These are phyloP conservation scores for Myiothlypis coronata DNA, from an alignment of 2,797 vertebrate species.

Conservation along the genomic window DNA sequence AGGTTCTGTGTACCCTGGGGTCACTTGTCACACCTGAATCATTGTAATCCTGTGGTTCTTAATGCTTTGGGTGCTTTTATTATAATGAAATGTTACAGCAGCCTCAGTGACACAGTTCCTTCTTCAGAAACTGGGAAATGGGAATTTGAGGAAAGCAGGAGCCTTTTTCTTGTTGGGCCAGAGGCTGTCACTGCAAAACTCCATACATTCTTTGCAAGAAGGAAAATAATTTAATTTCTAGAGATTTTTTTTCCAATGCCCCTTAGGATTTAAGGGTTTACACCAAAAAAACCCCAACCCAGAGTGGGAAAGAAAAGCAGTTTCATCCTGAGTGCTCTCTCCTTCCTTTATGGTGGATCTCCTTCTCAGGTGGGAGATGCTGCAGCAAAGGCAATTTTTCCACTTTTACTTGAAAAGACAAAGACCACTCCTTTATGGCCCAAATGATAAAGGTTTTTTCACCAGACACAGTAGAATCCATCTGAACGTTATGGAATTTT, in stretches of 20 bases:
- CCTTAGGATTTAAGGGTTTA: not conserved
- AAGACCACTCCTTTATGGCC: not conserved
- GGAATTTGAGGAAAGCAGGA: not conserved
- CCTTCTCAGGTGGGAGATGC: not conserved
- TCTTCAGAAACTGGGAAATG: not conserved
- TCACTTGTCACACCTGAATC: not conserved
- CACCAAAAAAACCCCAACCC: not conserved
- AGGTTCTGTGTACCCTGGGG: not conserved
- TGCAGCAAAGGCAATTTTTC: not conserved
- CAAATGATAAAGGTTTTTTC: not conserved
- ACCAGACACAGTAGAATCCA: not conserved
- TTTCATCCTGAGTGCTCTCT: not conserved
- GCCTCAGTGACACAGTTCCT: not conserved
- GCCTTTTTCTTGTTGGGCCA: not conserved
- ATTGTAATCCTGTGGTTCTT: not conserved
- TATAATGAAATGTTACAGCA: not conserved
- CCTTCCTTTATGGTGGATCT: not conserved
- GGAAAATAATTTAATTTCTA: not conserved
- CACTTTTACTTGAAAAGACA: not conserved
- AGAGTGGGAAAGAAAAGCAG: not conserved
- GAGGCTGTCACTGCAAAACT: not conserved
- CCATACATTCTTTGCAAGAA: not conserved
- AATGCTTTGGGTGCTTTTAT: not conserved
- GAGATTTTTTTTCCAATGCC: not conserved
- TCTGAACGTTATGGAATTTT: not conserved